Conservation (phyloP, 2,797 vertebrate genomes). For the Bucorvus abyssinicus region DNA sequence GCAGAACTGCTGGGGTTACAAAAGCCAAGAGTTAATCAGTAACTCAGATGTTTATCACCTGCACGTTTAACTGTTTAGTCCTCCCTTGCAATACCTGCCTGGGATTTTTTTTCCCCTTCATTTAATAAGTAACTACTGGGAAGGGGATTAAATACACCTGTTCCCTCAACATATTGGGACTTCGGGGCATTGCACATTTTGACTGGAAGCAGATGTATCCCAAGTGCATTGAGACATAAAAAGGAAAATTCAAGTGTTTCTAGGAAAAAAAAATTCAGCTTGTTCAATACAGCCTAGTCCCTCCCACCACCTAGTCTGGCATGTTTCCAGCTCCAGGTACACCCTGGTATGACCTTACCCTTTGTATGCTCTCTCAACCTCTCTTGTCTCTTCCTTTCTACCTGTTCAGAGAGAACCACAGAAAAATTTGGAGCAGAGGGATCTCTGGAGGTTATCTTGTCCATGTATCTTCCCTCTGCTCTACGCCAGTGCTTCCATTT, state of each 20-base stretch:
- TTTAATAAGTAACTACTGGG: constrained; percentile 58
- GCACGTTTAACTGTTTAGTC: constrained; percentile 2
- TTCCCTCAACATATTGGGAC: background rate
- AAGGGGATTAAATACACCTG: constrained; percentile 26
- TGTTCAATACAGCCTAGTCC: background rate
- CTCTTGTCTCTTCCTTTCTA: background rate
- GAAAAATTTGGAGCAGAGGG: background rate
- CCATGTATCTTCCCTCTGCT: background rate
- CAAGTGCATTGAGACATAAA: background rate
- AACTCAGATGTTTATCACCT: constrained; percentile 57
- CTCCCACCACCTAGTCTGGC: background rate
- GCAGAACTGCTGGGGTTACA: background rate
- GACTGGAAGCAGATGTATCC: background rate
- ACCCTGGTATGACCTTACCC: background rate
- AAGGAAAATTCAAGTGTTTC: background rate
- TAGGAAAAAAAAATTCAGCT: background rate
- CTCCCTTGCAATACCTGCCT: background rate
- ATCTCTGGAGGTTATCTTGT: background rate
- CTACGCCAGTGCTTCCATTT: background rate
- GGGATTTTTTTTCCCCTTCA: background rate
- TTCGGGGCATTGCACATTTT: background rate
- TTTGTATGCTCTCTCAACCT: background rate
- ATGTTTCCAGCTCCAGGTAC: background rate
- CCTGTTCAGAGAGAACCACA: background rate
- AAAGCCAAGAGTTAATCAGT: constrained; percentile 61